Percentiles rank a stretch among this genome's conserved stretches.
Conservation (phyloP, 2,113 vertebrate genomes). For the Reinhardtius hippoglossoides region DNA sequence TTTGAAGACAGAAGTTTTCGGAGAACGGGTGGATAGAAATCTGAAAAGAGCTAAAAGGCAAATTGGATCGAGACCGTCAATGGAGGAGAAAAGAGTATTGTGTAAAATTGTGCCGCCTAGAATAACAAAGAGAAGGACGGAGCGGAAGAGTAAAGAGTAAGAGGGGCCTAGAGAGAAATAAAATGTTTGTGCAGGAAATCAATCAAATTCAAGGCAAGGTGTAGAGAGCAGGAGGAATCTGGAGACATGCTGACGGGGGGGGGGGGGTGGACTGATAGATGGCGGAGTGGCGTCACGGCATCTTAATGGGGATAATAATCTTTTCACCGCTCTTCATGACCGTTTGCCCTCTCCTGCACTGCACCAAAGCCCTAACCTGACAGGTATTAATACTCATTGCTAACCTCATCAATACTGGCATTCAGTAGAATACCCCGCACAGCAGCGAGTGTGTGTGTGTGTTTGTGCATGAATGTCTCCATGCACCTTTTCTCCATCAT, state of each 20-base stretch:
- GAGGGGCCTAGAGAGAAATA: constrained; percentile 14
- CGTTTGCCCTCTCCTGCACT: constrained; percentile 67
- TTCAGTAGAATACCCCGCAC: constrained; percentile 12
- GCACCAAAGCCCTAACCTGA: constrained; percentile 51
- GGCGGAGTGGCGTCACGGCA: constrained; percentile 44
- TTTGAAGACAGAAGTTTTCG: constrained; percentile 1
- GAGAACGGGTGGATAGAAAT: background rate
- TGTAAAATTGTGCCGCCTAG: background rate
- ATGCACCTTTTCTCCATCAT: constrained; percentile 22
- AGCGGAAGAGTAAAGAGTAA: constrained; percentile 2
- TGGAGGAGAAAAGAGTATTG: background rate
- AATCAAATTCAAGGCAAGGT: constrained; percentile 49
- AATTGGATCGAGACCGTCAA: background rate
- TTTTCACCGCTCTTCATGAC: constrained; percentile 65
- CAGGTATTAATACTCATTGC: constrained; percentile 63
- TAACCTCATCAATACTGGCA: constrained; percentile 58
- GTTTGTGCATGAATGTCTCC: constrained; percentile 9
- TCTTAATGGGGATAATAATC: constrained; percentile 73
- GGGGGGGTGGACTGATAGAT: constrained; percentile 46
- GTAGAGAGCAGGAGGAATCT: constrained; percentile 41
- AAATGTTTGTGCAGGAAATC: constrained; percentile 57
- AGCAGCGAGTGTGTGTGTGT: background rate
- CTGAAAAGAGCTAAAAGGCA: background rate
- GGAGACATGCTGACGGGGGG: constrained; percentile 52
- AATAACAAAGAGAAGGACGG: constrained; percentile 17